Base-by-base conservation (phyloP, 2,797 vertebrate genomes). In the Zalophus californianus region DNA sequence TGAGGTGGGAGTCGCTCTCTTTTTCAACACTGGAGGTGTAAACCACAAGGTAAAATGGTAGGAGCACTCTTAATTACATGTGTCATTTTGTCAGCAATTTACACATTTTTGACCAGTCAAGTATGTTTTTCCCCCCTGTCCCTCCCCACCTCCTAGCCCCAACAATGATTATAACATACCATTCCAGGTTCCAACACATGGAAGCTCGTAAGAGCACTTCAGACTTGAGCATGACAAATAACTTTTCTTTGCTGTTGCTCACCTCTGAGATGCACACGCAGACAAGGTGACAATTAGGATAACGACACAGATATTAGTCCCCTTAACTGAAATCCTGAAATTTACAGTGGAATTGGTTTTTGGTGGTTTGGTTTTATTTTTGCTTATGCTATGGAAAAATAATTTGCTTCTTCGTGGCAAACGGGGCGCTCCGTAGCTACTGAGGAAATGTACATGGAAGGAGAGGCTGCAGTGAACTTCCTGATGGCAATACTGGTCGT, bases 21-120 rank as follows among this genome's bases (percentile, higher is more conserved):
- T 99, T 99, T 96, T 98, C 98, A 99, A 99, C 99, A 99, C 99
- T 98, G 99, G 99, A 99, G 99, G 99, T 99, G 99, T 99, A 99
- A 99, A 99, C 99, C 98, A 98, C 98, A 98, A 99, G 99, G 99
- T 99, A 99, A 99, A 99, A 99, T 99, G 98, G 99, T 99, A 98
- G 98, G 99, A 99, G 99, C 99, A 99, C 99, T 99, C 99, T 99
- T 99, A 99, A 99, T 99, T 99, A 99, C 99, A 99, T 98, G 99
- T 99, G 99, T 99, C 99, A 99, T 99, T 99, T 99, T 99, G 99
- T 99, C 99, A 99, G 99, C 99, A 99, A 99, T 99, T 99, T 99
- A 99, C 99, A 99, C 99, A 97, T 99, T 99, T 99, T 99, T 99
- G 99, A 99, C 99, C 99, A 99, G 99, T 99, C 99, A 99, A 99